Evolutionary conservation across 2,888 invertebrate genomes (phyloP).

Genomic region (Tridacna gigas): DNA sequence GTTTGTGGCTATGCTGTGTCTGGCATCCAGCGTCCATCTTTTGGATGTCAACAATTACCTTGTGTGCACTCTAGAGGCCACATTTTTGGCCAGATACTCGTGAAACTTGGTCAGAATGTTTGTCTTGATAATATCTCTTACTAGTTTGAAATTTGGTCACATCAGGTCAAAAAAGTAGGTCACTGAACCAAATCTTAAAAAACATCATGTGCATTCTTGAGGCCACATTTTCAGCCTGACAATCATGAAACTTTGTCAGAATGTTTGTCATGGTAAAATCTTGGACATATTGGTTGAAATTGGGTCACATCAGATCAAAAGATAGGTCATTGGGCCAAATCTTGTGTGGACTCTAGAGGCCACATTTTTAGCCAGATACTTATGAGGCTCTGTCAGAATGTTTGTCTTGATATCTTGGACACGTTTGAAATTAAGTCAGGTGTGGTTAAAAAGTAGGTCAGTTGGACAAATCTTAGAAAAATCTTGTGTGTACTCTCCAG

Average conservation of each 20-base stretch:
- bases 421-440: too few species aligned
- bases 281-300: background rate
- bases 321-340: background rate
- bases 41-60: background rate
- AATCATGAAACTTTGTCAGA: background rate
- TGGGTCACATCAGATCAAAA: background rate
- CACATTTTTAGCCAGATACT: background rate
- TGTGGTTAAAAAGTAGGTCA: too few species aligned
- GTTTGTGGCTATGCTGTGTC: too few species aligned
- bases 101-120: background rate
- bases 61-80: background rate
- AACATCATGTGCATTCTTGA: background rate
- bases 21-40: background rate
- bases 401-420: background rate
- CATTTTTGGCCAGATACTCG: background rate
- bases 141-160: background rate
- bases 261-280: background rate
- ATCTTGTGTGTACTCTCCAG: too few species aligned
- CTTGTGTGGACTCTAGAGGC: background rate
- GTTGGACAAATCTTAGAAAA: too few species aligned
- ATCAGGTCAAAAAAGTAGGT: background rate
- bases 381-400: background rate
- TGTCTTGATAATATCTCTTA: background rate
- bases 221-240: background rate
- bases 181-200: background rate